Evolutionary conservation across 2,113 vertebrate genomes (phyloP), one percentile per base, ranked within the genome.

Genomic region (Triplophysa dalaica): DNA sequence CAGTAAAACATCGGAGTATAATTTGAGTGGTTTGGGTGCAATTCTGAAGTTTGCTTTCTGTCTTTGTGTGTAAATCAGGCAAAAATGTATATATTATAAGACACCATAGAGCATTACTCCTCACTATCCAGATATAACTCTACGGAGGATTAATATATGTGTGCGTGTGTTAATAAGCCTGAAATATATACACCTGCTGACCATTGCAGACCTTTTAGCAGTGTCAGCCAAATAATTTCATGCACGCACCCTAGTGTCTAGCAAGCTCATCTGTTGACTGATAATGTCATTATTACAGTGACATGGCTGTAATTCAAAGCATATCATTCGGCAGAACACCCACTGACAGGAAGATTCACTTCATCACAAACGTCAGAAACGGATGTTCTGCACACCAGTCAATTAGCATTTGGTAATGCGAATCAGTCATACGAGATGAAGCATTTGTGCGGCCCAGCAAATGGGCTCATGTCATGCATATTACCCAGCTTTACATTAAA

Each of bases 401-500:
- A 11, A 58, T 72, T 38, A 72, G 50, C 19, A 72, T 72, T 73
- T 13, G 8, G n/a, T 11, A 16, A 62, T 66, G 70, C 76, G 50
- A 82, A 70, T 22, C 41, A 81, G 50, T 77, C 64, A 81, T 73
- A 45, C 72, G 73, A 61, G 75, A 80, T 74, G 80, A 78, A 66
- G 22, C 50, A 41, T 21, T 62, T 8, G 58, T 50, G 45, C 45
- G 54, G 38, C 58, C 50, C 22, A 61, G 22, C 6, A 21, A 50
- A 45, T 68, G 24, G 73, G n/a, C 67, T 80, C 64, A 69, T 77
- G 63, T 79, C 77, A 84, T 82, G 78, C 75, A 73, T 33, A 75
- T 70, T 74, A 45, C 43, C 75, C 74, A 75, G 86, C 68, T 41
- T 75, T 8, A 13, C 58, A 45, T 78, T 21, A 24, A 63, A 17